Conservation (phyloP, 2,888 invertebrate species). For the Odontothrips loti region DNA sequence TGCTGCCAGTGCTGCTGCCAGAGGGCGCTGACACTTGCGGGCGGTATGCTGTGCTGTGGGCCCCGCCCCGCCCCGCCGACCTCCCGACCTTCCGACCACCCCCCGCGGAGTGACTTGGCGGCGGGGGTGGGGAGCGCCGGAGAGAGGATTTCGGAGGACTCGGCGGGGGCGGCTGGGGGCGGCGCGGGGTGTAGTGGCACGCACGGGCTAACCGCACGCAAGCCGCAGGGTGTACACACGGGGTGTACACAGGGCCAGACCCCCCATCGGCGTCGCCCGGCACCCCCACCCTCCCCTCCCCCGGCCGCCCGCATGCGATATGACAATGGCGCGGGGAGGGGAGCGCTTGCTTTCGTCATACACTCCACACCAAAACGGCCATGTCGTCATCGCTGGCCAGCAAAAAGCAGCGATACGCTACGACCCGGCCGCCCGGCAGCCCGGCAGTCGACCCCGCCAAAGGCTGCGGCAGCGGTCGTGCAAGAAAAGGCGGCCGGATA, state of each 20-base stretch:
- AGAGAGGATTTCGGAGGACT: neutral
- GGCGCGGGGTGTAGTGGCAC: neutral
- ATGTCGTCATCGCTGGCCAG: neutral
- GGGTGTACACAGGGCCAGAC: conserved; percentile 3
- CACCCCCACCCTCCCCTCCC: neutral
- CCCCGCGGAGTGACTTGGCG: too few species aligned
- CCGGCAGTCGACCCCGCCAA: neutral
- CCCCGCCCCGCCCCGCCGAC: too few species aligned
- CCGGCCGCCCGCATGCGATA: neutral
- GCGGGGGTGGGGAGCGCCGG: neutral
- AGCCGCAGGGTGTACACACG: conserved; percentile 4
- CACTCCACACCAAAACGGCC: neutral
- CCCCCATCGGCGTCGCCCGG: neutral
- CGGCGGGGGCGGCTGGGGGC: neutral
- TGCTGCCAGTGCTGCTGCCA: too few species aligned
- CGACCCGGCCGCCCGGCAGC: neutral
- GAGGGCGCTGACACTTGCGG: neutral
- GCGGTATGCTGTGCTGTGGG: neutral
- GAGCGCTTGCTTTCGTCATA: neutral
- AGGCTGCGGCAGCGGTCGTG: neutral
- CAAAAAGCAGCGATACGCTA: neutral
- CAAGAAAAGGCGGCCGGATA: neutral
- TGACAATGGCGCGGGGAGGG: neutral
- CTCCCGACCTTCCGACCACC: too few species aligned
- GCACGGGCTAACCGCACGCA: conserved; percentile 1